Percentiles rank a stretch among this genome's conserved stretches.
These are phyloP conservation scores for Octodon degus DNA, from an alignment of 2,113 vertebrate species.

Conservation along the genomic window DNA sequence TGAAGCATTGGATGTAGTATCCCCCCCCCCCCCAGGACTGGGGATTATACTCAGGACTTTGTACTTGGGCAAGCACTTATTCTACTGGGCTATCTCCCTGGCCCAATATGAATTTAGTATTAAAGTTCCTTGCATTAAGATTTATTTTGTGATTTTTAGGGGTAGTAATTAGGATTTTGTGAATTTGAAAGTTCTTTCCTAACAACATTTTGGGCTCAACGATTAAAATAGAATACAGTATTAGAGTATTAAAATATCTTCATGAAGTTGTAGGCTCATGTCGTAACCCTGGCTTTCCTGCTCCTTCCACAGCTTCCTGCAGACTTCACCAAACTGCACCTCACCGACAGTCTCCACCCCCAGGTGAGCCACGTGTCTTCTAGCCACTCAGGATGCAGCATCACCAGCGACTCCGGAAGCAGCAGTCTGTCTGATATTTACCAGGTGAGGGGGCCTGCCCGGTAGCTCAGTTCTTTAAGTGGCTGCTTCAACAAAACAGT, in stretches of 20 bases:
- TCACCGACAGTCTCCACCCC: slow-evolving; percentile 98
- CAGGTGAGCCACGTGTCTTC: slow-evolving; percentile 99
- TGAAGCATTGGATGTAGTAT: background rate
- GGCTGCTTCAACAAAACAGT: too few species aligned
- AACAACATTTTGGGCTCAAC: background rate
- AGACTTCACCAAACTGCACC: slow-evolving; percentile 99
- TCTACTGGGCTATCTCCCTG: too few species aligned
- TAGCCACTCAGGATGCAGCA: slow-evolving; percentile 99
- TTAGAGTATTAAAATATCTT: slow-evolving; percentile 58
- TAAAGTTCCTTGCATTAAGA: slow-evolving; percentile 38
- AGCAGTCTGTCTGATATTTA: slow-evolving; percentile 99
- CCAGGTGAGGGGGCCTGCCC: too few species aligned
- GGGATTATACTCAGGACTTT: too few species aligned
- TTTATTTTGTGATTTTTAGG: slow-evolving; percentile 20
- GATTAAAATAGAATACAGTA: background rate
- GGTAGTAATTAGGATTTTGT: background rate
- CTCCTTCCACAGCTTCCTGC: slow-evolving; percentile 93
- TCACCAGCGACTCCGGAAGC: slow-evolving; percentile 99
- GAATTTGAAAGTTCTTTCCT: slow-evolving; percentile 3
- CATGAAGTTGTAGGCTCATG: slow-evolving; percentile 69
- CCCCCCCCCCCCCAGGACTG: fast-evolving
- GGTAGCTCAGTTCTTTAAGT: too few species aligned
- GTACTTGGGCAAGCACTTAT: too few species aligned
- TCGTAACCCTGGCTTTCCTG: slow-evolving; percentile 83
- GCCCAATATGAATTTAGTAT: background rate